Evolutionary conservation across 2,113 vertebrate species (phyloP), one percentile per base, ranked within the genome.

Genomic region (Anseranas semipalmata): DNA sequence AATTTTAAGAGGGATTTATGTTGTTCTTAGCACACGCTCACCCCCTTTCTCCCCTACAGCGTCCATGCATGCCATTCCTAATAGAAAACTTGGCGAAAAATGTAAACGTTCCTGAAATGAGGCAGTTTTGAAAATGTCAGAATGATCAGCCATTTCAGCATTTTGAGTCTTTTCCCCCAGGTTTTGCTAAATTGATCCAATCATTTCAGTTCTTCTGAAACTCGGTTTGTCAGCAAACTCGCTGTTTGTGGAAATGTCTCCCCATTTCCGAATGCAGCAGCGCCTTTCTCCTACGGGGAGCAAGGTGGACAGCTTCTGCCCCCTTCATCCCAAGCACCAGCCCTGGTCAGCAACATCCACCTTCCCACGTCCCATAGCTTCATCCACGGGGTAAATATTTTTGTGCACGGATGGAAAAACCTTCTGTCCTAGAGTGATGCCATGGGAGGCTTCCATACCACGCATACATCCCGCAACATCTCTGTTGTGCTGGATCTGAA

Each of bases 161-260:
- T 87, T 95, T 85, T 5, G 70, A 95, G 81, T 73, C 25, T 94
- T 96, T 97, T 74, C 87, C 91, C 89, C 55, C 74, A 87, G 95
- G 95, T 94, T 95, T 96, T 91, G 71, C 87, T 85, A 96, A 95
- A 96, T 96, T 96, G 95, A 94, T 93, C 93, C 95, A 97, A 95
- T 96, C 95, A 95, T 93, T 96, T 96, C 53, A 91, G 93, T 95
- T 93, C 94, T 95, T 93, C 82, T 50, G 90, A 72, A 94, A 83
- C 84, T 85, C 8, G 0, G 70, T 94, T 94, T 97, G 94, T 96
- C 95, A 97, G 95, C 93, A 92, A 87, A 87, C 70, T 95, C 2
- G 1, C 89, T 91, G 76, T 84, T 91, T 87, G 77, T 86, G 77
- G 91, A 81, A 95, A 91, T 0, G 1, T 89, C 70, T 92, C 83